Percentiles rank a stretch among this genome's conserved stretches.
These are phyloP conservation scores for Drosophila vallismaia DNA, from an alignment of 2,888 invertebrate species.

Conservation along the genomic window DNA sequence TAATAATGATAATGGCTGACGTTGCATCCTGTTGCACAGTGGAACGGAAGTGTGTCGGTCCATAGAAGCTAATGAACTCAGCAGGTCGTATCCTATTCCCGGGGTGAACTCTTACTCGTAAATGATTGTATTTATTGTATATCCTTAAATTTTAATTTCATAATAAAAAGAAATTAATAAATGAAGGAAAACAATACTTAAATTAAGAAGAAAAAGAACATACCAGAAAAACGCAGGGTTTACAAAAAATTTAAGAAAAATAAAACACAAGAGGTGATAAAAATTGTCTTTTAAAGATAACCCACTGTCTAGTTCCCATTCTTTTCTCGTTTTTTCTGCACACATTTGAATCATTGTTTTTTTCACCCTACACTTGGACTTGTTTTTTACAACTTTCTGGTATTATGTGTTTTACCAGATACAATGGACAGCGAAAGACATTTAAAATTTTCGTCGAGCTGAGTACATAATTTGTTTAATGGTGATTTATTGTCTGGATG, in stretches of 20 bases:
- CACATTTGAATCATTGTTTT: constrained; percentile 31
- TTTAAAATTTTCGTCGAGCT: constrained; percentile 67
- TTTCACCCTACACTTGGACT: background rate
- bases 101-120: constrained; percentile 12
- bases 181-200: no score
- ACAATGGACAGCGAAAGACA: constrained; percentile 65
- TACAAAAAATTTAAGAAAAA: no score
- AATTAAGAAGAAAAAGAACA: no score
- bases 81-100: constrained; percentile 4
- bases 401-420: constrained; percentile 28
- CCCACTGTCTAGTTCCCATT: constrained; percentile 9
- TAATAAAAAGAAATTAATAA: no score
- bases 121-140: background rate
- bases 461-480: constrained; percentile 78
- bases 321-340: background rate
- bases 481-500: constrained; percentile 72
- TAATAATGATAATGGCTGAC: constrained; percentile 73
- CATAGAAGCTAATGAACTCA: constrained; percentile 38
- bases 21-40: constrained; percentile 54
- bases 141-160: background rate
- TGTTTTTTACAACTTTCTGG: constrained; percentile 15
- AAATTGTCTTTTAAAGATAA: background rate
- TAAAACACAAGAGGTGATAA: no score
- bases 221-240: no score
- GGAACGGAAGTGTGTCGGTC: constrained; percentile 28